phyloP scores from a whole-genome alignment of 2,797 vertebrate species.

The Orestias chungarensis region DNA sequence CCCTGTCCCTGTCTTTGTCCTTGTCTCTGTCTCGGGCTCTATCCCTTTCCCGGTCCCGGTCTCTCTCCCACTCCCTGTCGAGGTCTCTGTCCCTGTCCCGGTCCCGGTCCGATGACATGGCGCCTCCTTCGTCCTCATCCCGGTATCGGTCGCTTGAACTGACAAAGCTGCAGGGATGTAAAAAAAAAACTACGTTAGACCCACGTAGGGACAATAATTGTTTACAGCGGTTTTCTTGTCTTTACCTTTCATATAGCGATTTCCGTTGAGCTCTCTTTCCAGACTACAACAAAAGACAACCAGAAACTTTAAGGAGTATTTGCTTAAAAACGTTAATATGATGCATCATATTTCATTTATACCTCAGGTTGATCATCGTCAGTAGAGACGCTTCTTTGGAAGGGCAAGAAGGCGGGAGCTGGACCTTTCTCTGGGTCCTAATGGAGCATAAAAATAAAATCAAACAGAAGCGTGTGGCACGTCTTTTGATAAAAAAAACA shows the following conservation, averaged over 20 bases:
- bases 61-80: slow-evolving; percentile 31
- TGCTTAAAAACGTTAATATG: neutral
- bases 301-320: slow-evolving; percentile 18
- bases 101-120: slow-evolving; percentile 59
- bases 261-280: slow-evolving; percentile 87
- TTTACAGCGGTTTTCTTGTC: neutral
- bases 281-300: slow-evolving; percentile 69
- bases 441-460: neutral
- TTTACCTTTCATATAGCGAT: slow-evolving; percentile 90
- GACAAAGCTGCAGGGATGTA: slow-evolving; percentile 82
- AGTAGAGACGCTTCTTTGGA: slow-evolving; percentile 90
- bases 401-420: slow-evolving; percentile 90
- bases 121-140: slow-evolving; percentile 76
- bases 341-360: slow-evolving; percentile 15
- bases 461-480: neutral
- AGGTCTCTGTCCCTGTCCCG: slow-evolving; percentile 25
- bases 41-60: slow-evolving; percentile 50
- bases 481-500: neutral
- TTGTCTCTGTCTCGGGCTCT: slow-evolving; percentile 70
- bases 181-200: neutral
- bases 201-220: neutral
- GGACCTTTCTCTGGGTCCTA: slow-evolving; percentile 94
- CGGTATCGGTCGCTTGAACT: slow-evolving; percentile 84
- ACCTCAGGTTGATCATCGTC: slow-evolving; percentile 91
- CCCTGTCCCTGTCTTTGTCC: slow-evolving; percentile 62